These are phyloP conservation scores for Natrix natrix DNA, from an alignment of 2,797 vertebrate species.

Conservation along the genomic window DNA sequence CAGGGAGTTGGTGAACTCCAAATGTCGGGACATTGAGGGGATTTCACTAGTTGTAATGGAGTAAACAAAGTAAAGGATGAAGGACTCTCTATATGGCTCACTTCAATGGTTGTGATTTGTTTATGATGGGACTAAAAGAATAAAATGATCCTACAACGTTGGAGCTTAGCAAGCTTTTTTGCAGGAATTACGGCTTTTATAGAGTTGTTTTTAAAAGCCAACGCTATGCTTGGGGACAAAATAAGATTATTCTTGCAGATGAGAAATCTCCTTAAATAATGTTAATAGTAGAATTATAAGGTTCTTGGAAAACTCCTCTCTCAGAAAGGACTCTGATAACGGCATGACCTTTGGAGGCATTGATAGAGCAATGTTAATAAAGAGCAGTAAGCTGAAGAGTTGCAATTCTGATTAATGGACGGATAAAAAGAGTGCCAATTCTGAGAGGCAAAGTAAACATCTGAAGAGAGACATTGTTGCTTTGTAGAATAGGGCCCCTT, in stretches of 20 bases:
- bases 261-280: neutral
- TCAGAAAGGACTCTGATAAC: neutral
- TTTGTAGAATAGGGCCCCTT: neutral
- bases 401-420: neutral
- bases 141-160: neutral
- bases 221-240: neutral
- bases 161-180: neutral
- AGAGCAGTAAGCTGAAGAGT: neutral
- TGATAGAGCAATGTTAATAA: neutral
- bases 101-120: accelerated
- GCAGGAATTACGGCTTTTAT: neutral
- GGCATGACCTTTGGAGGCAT: neutral
- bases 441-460: neutral
- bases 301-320: neutral
- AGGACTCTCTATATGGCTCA: neutral
- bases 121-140: neutral
- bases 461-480: neutral
- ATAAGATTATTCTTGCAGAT: accelerated
- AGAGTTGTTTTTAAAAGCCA: neutral
- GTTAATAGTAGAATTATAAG: neutral
- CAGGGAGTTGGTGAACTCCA: conserved; percentile 86
- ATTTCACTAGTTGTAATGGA: conserved; percentile 74
- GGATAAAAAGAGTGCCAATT: neutral
- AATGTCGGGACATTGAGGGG: conserved; percentile 82
- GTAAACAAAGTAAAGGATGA: conserved; percentile 46